Percentiles rank a stretch among this genome's conserved stretches.
These are phyloP conservation scores for Ptyas mucosa DNA, from an alignment of 2,113 vertebrate species.

Conservation along the genomic window DNA sequence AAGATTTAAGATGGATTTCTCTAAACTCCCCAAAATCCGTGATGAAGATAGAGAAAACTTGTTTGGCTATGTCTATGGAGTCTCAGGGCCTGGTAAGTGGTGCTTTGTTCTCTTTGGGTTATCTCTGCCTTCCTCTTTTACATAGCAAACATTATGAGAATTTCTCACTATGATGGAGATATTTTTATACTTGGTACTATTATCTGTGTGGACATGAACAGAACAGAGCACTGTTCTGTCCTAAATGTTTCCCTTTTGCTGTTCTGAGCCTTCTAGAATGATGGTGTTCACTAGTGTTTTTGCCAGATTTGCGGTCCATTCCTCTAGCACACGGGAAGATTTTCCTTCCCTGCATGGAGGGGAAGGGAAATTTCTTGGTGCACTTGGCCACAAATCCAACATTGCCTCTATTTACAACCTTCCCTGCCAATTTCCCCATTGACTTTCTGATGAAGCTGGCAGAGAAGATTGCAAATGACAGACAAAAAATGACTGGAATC, in stretches of 20 bases:
- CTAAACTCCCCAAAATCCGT: slow-evolving; percentile 89
- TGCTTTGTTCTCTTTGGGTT: not conserved
- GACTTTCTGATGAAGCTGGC: not conserved
- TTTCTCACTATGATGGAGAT: not conserved
- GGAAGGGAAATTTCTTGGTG: not conserved
- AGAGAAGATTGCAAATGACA: not conserved
- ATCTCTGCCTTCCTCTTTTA: not conserved
- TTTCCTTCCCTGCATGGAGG: not conserved
- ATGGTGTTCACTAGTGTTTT: not conserved
- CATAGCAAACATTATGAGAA: not conserved
- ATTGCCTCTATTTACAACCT: not conserved
- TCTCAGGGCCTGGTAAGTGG: slow-evolving; percentile 91
- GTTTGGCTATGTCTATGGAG: slow-evolving; percentile 93
- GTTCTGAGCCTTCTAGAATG: not conserved
- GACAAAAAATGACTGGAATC: not conserved
- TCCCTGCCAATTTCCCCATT: not conserved
- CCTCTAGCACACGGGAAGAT: not conserved
- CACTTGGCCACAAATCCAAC: not conserved
- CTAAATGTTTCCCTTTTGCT: not conserved
- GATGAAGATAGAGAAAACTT: slow-evolving; percentile 89
- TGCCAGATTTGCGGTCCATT: not conserved
- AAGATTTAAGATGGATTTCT: slow-evolving; percentile 86
- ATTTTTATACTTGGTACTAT: not conserved
- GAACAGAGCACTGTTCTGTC: not conserved
- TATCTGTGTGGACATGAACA: not conserved